Base-by-base conservation (phyloP, 2,888 invertebrate species). In the Tachina lurida region DNA sequence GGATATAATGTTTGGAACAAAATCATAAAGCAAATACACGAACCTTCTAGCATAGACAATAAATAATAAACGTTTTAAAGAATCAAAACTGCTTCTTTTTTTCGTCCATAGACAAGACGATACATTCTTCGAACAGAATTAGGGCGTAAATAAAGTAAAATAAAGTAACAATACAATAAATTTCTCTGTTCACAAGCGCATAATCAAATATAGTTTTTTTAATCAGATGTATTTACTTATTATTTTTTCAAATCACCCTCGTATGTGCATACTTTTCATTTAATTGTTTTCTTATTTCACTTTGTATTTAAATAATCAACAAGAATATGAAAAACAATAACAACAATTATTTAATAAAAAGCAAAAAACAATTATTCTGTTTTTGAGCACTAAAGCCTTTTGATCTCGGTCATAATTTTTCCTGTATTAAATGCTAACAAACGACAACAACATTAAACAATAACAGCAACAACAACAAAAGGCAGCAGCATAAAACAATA, bases 331-430 rank as follows among this genome's bases (percentile, higher is more conserved):
- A 58, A n/a, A 58, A 39, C 17, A 68, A 22, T 17, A 83, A 15
- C n/a, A 73, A 41, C 13, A 15, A 47, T 15, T 54, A 73, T 56
- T 71, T 41, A 74, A 74, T 15, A 74, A 60, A 31, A 31, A 31
- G 0, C 49, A 74, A 60, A 70, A 81, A 82, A 43, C 70, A 74
- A 74, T 82, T 78, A 17, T 70, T 74, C 54, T 73, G 43, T 75
- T 76, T 71, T 76, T 54, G 17, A 41, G n/a, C 41, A 41, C 22
- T 70, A 76, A 58, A 70, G 45, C 22, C 82, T 82, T 83, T 83
- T 86, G 86, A 83, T 79, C 67, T 60, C 54, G 79, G 83, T 62
- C 71, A 73, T 76, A 76, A 79, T 83, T 86, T 76, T 86, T 79
- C 75, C 75, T 75, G 75, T 77, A 60, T 75, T 65, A 60, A 76